These are phyloP conservation scores for Spheniscus mendiculus DNA, from an alignment of 2,113 vertebrate genomes.

Conservation along the genomic window DNA sequence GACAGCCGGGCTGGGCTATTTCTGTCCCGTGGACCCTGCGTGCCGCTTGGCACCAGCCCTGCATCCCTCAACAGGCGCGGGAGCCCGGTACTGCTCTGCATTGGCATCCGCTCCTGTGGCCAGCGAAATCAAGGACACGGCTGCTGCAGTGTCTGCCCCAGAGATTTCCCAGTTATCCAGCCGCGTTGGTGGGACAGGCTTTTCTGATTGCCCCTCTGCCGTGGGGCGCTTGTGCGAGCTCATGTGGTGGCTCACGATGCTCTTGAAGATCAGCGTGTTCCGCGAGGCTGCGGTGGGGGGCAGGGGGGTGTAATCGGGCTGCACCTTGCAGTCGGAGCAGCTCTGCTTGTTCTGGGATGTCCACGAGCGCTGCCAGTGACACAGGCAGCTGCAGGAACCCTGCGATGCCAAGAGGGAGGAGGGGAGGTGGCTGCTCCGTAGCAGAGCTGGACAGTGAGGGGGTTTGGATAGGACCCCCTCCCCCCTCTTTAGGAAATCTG, in stretches of 20 bases:
- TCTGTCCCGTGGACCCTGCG: accelerated
- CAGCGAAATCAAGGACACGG: background rate
- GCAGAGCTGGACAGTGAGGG: background rate
- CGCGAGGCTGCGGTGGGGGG: background rate
- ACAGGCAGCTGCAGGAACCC: background rate
- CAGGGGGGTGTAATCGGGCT: accelerated
- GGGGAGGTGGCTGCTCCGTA: background rate
- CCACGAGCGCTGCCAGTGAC: background rate
- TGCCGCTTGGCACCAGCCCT: background rate
- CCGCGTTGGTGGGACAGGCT: accelerated
- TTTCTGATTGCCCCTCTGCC: background rate
- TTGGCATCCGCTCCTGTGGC: background rate
- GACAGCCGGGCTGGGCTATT: background rate
- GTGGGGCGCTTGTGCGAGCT: accelerated
- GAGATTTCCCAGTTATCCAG: background rate
- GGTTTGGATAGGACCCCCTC: background rate
- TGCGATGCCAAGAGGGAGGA: no score
- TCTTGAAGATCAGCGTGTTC: background rate
- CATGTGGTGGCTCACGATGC: accelerated
- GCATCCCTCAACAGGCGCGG: background rate
- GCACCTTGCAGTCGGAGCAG: background rate
- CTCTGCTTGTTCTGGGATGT: background rate
- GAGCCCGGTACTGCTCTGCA: background rate
- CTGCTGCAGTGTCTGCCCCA: background rate
- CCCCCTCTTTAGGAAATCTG: background rate